Percentiles rank a stretch among this genome's conserved stretches.
phyloP scores from a whole-genome alignment of 2,113 vertebrate species.

The Cyanoramphus novaezelandiae region DNA sequence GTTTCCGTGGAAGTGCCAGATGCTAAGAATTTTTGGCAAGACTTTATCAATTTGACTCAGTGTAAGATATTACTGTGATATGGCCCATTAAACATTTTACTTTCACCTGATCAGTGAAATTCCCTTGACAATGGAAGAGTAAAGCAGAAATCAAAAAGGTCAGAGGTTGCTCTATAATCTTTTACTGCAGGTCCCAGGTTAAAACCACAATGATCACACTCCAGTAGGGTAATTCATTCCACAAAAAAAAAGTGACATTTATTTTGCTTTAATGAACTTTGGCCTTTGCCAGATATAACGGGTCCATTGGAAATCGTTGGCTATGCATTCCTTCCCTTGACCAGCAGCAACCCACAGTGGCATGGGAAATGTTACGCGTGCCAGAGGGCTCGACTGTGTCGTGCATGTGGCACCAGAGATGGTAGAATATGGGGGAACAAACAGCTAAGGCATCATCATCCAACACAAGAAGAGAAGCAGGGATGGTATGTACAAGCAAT shows the following conservation, averaged over 20 bases:
- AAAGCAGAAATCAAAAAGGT: conserved; percentile 74
- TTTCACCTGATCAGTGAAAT: conserved; percentile 37
- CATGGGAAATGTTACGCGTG: not conserved
- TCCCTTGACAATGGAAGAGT: conserved; percentile 54
- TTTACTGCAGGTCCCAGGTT: conserved; percentile 69
- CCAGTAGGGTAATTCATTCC: conserved; percentile 48
- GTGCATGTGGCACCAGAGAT: not conserved
- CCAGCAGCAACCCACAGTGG: not conserved
- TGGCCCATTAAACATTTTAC: conserved; percentile 54
- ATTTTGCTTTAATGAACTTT: conserved; percentile 68
- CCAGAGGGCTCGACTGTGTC: not conserved
- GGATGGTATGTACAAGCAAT: not conserved
- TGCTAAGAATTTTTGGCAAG: conserved; percentile 65
- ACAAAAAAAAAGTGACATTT: conserved; percentile 52
- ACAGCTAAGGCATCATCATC: not conserved
- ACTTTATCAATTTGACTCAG: conserved; percentile 50
- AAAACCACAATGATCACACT: conserved; percentile 73
- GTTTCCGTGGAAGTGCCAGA: conserved; percentile 55
- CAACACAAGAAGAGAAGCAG: not conserved
- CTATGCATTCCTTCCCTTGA: not conserved
- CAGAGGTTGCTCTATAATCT: conserved; percentile 68
- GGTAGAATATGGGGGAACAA: not conserved
- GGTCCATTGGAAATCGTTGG: not conserved
- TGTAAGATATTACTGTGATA: conserved; percentile 52
- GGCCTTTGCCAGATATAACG: conserved; percentile 31